Conservation (phyloP, 1,140 invertebrate species). For the Paraescarpia echinospica region DNA sequence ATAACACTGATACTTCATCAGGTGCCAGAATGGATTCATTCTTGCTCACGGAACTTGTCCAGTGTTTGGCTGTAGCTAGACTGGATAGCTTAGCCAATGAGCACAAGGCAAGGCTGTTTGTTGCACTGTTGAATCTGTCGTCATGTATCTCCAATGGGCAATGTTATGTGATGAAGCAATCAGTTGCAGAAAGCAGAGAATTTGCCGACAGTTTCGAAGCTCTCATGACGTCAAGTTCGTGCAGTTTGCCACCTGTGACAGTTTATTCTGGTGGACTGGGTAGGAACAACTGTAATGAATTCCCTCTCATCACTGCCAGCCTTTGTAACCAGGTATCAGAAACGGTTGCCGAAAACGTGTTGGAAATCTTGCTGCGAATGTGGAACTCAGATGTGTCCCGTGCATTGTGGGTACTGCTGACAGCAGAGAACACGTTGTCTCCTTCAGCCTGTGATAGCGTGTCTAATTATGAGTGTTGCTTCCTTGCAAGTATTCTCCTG, state of each 20-base stretch:
- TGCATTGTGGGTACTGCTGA: not conserved
- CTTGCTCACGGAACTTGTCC: not conserved
- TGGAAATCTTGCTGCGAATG: not conserved
- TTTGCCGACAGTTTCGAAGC: not conserved
- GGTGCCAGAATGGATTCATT: not conserved
- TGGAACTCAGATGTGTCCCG: not conserved
- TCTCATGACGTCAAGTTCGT: not conserved
- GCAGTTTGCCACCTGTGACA: not conserved
- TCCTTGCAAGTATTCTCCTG: not conserved
- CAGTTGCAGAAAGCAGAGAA: not conserved
- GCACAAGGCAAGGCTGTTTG: not conserved
- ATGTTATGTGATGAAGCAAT: not conserved
- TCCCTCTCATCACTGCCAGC: not conserved
- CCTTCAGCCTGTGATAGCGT: not conserved
- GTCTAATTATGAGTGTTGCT: not conserved
- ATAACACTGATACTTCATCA: not conserved
- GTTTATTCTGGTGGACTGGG: not conserved
- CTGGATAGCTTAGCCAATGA: not conserved
- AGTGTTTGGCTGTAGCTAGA: not conserved
- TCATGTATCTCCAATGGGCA: not conserved
- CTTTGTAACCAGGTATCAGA: not conserved
- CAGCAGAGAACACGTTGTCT: not conserved
- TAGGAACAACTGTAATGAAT: not conserved
- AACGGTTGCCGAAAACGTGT: not conserved
- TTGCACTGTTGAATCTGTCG: not conserved